Evolutionary conservation across 2,797 vertebrate genomes (phyloP), one percentile per base, ranked within the genome.

Genomic region (Lacerta viridis): DNA sequence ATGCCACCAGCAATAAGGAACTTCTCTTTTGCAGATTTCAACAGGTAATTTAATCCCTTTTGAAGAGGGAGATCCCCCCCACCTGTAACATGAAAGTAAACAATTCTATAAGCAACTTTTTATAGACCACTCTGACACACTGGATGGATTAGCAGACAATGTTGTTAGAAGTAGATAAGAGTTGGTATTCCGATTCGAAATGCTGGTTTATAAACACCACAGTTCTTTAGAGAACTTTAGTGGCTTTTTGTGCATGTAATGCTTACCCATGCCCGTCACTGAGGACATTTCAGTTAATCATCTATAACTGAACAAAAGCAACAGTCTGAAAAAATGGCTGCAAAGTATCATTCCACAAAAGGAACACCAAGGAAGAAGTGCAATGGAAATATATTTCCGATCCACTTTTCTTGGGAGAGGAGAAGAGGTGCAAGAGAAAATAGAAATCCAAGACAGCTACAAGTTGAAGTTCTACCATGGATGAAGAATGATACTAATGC

Each of bases 31-130:
- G 50, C n/a, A 78, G 76, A 75, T 43, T 77, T 72, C 50, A 83
- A 78, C 80, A 72, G 39, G 17, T 23, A 71, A 50, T 82, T 85
- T 61, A 90, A 90, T 85, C 13, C 23, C 68, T 84, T 82, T 85
- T 78, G 18, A 82, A 90, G 81, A 80, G 83, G 80, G 80, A 84
- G 88, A 88, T 33, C 2, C 50, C 66, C 76, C 81, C 83, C 84
- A 72, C 88, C 80, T 87, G n/a, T 43, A 61, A 80, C 77, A 83
- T 88, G 84, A 92, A 92, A 94, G 93, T 89, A 89, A 55, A 93
- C 91, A 88, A 87, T 43, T 93, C 87, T 92, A 79, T 89, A 90
- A 92, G 93, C 88, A 85, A 80, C n/a, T 95, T 95, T 90, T 80
- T 55, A 72, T 66, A 85, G 33, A 85, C 87, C 7, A 93, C 84